Base-by-base conservation (phyloP, 1,140 invertebrate species). In the Scaptomyza pallida region DNA sequence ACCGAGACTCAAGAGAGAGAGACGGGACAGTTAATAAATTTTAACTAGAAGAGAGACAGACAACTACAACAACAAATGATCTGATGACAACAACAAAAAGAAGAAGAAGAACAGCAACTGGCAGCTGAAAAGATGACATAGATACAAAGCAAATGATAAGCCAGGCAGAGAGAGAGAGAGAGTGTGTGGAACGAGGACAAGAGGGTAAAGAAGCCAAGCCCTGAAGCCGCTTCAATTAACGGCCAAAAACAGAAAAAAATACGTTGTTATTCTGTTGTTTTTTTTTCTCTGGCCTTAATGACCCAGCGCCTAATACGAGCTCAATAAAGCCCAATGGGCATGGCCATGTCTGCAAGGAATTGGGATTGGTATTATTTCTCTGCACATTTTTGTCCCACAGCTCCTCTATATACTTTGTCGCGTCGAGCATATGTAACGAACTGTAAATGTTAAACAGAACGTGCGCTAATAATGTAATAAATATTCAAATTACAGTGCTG, bases 401-500 rank as follows among this genome's bases (percentile, higher is more conserved):
- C 23, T 30, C 19, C 21, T 37, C 37, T 4, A 54, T 1, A 62
- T 59, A 61, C 23, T 54, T 60, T 54, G 2, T 21, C 4, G 19
- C 19, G 2, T 30, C 26, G 62, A 45, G 40, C 23, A 55, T 44
- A 67, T 37, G 48, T 64, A 45, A 30, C 44, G 37, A 43, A 41
- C 48, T 57, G 55, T 41, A 52, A 60, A 69, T 13, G 23, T 33
- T 15, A 50, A 48, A 64, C 17, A 60, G 47, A 64, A 65, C 45
- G 40, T 65, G 70, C 70, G 56, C 48, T 72, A 72, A 85, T 85
- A 81, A 88, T 76, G 82, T 86, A 86, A 86, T 86, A 86, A 86
- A 86, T 86, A 86, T 86, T 86, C 81, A 86, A 86, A 86, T 86
- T 81, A 86, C 70, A 80, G 55, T 65, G 64, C n/a, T 54, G 52